Conservation (phyloP, 1,140 invertebrate species). For the Caenorhabditis elegans region WBcel235 BX284602.5:9047001-9047500, state of each 20-base stretch:
- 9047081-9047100: background rate
- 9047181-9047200: background rate
- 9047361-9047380: constrained; percentile 22
- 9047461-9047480: background rate
- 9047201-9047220: constrained; percentile 17
- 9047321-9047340: constrained; percentile 8
- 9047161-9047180: constrained; percentile 10
- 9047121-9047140: constrained; percentile 4
- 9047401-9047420: constrained; percentile 9
- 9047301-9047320: background rate
- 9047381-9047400: constrained; percentile 2
- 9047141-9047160: background rate
- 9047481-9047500: background rate
- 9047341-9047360: constrained; percentile 2
- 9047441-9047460: background rate
- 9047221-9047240: background rate
- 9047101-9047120: background rate
- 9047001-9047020: background rate
- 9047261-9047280: background rate
- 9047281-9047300: background rate
- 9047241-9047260: background rate
- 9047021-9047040: background rate
- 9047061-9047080: background rate
- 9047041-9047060: background rate
- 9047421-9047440: background rate